A percentile compares a stretch with the other conserved stretches of the same genome.
Conservation (phyloP, 1,140 invertebrate species). For the Dendroctonus ponderosae region DNA sequence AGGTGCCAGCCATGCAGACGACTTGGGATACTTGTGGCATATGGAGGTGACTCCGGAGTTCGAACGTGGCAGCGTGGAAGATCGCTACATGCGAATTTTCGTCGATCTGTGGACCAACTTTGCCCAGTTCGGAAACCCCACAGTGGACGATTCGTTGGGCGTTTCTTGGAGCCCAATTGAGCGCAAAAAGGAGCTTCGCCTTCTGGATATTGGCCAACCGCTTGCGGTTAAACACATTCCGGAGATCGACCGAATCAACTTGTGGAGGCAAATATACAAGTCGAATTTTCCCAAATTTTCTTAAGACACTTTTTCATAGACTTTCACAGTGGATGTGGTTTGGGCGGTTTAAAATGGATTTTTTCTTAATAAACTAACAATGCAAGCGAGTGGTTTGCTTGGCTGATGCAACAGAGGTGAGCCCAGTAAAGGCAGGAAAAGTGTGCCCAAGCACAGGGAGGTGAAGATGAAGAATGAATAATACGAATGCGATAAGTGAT, state of each 20-base stretch:
- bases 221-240: constrained; percentile 6
- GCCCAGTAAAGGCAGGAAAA: no score
- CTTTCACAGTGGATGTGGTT: no score
- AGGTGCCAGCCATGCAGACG: constrained; percentile 62
- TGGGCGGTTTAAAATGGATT: no score
- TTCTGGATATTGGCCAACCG: constrained; percentile 25
- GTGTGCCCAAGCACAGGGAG: no score
- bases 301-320: no score
- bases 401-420: no score
- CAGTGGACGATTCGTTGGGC: neutral
- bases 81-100: constrained; percentile 30
- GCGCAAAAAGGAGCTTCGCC: neutral
- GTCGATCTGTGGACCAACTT: constrained; percentile 45
- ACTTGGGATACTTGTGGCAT: constrained; percentile 62
- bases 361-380: no score
- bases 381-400: no score
- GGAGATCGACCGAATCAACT: constrained; percentile 1
- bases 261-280: constrained; percentile 5
- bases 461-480: no score
- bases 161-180: constrained; percentile 18
- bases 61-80: constrained; percentile 41
- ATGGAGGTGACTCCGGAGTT: constrained; percentile 50
- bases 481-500: no score
- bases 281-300: neutral
- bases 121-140: constrained; percentile 17